Base-by-base conservation (phyloP, 1,140 invertebrate genomes). In the Drosophila mojavensis region DNA sequence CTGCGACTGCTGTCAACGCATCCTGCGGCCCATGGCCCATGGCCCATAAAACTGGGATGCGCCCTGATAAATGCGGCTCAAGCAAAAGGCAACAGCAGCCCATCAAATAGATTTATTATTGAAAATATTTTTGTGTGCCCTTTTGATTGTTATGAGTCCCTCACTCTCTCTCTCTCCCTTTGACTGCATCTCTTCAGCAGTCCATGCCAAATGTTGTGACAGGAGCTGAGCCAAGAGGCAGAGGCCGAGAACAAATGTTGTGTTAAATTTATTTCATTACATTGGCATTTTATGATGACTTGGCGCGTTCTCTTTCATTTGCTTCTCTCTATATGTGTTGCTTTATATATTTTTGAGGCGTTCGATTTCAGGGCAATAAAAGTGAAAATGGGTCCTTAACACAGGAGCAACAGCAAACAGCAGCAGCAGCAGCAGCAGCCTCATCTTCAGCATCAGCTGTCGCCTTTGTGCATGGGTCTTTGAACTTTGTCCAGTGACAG, bases 71-170 rank as follows among this genome's bases (percentile, higher is more conserved):
- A 90, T 90, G 64, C 62, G 51, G 50, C 45, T 50, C 17, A 50
- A 61, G 53, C 47, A 26, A 17, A 30, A 53, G 68, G 43, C 43
- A 45, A 17, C 43, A 13, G 20, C 43, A 56, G 68, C 59, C 82
- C 82, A 90, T 90, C 79, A 90, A 90, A 86, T 90, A 86, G 86
- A 90, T 90, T 90, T 90, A 90, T 90, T 90, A 90, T 90, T 90
- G 81, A 86, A 90, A 90, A 86, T 86, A 86, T 90, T 91, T 84
- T 47, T 47, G 43, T 39, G 76, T 82, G 83, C 73, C 56, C 65
- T 59, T 65, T 74, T 79, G 75, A 81, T 83, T 86, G 82, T 68
- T 82, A 78, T 78, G 75, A 58, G 47, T 51, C 33, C 36, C 43
- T n/a, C 10, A 11, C 9, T 39, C 33, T 36, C 33, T 36, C 9